Evolutionary conservation across 2,888 invertebrate species (phyloP), one percentile per base, ranked within the genome.

Genomic region (Campoplex capitator): DNA sequence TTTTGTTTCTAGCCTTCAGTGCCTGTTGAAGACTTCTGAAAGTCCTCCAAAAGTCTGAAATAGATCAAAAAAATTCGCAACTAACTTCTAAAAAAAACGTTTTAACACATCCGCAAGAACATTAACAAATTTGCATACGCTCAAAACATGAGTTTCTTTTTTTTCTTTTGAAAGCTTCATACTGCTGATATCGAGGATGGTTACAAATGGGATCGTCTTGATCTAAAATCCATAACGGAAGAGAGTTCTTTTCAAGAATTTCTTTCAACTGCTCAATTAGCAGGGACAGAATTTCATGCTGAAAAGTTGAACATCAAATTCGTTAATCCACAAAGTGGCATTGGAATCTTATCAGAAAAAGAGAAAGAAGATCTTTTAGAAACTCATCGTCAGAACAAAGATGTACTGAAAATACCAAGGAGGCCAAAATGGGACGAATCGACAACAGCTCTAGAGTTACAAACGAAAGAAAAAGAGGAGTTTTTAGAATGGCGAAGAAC

Each of bases 181-280:
- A 98, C 98, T 3, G 97, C 97, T 35, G 98, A 98, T 92, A 95
- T 99, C 1, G 96, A 97, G 90, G 99, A 99, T 95, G 98, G 98
- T 4, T 98, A 97, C 91, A 98, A 98, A 86, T 98, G 98, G 98
- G 98, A 97, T 56, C 96, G 98, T 11, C 95, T 98, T 1, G 99
- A 99, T 95, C 95, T 98, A 0, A 97, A 97, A 92, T 99, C 99
- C 0, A 97, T 99, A 0, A 99, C 99, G 0, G 99, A 99, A 90
- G 98, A 99, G 94, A 98, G 97, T n/a, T 98, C 98, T 0, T 97
- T 99, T 86, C 98, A 99, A 95, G 99, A 99, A 92, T 99, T 99
- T 94, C 95, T 99, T 4, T 97, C 98, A 0, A 99, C 98, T 0
- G 99, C 99, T 0, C 97, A 99, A 94, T 95, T 99, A 84, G 99